Conservation (phyloP, 37 sponge, comb jelly and placozoan species). For the Oscarella lobularis region DNA sequence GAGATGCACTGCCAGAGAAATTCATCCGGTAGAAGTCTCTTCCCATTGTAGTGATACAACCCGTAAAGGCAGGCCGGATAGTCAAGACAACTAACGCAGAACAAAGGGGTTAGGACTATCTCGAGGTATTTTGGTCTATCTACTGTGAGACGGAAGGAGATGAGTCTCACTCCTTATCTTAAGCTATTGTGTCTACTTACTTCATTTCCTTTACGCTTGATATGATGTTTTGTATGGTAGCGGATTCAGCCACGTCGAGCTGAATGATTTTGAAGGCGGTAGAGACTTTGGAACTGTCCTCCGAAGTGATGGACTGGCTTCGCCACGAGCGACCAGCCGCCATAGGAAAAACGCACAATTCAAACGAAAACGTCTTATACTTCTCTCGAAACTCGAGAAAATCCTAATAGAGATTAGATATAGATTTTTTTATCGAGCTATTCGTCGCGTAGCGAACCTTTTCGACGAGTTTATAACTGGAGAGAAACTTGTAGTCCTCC, state of each 20-base stretch:
- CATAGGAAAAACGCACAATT: constrained; percentile 18
- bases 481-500: constrained; percentile 90
- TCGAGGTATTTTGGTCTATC: too few species aligned
- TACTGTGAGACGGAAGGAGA: too few species aligned
- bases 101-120: too few species aligned
- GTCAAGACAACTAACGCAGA: neutral
- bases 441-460: neutral
- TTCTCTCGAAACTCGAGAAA: constrained; percentile 68
- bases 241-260: neutral
- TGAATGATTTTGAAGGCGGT: neutral
- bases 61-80: neutral
- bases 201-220: neutral
- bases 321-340: neutral
- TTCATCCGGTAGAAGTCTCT: neutral
- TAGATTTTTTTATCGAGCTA: neutral
- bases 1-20: neutral
- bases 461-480: constrained; percentile 63
- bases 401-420: constrained; percentile 29
- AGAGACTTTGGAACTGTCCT: neutral
- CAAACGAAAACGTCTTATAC: constrained; percentile 69
- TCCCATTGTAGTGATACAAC: neutral
- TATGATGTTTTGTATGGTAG: neutral
- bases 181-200: neutral
- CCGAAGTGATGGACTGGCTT: neutral
- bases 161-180: neutral